These are phyloP conservation scores for Paradisaea rubra DNA, from an alignment of 2,113 vertebrate species.

Conservation along the genomic window DNA sequence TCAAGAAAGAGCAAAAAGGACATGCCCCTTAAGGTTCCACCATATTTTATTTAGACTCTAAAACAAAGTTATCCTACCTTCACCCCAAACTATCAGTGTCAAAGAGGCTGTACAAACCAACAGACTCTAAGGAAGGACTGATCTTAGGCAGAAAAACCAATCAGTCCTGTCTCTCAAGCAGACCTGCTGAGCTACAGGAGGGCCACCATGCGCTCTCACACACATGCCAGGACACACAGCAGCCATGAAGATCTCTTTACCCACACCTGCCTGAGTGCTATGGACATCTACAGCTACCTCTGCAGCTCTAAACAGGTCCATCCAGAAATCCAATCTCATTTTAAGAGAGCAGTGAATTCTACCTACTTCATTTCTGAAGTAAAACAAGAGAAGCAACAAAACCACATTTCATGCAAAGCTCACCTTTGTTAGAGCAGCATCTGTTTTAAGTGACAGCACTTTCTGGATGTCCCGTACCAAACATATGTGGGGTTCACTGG, in stretches of 20 bases:
- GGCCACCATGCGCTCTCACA: background rate
- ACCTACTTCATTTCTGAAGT: background rate
- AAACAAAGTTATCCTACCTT: background rate
- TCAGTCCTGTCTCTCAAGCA: background rate
- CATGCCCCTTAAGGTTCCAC: background rate
- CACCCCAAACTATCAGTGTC: background rate
- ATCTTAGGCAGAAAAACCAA: background rate
- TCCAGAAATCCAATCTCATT: background rate
- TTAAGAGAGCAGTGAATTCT: background rate
- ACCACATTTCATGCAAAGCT: background rate
- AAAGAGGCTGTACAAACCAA: background rate
- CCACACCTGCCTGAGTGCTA: background rate
- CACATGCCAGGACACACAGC: background rate
- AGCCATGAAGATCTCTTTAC: background rate
- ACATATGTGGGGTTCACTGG: slow-evolving; percentile 84
- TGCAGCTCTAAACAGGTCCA: background rate
- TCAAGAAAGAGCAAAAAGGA: background rate
- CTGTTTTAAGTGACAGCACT: slow-evolving; percentile 80
- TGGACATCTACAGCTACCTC: background rate
- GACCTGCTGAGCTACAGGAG: background rate
- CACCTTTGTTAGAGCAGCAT: slow-evolving; percentile 88
- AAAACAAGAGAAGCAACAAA: background rate
- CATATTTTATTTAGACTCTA: background rate
- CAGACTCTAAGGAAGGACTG: background rate
- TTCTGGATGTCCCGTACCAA: slow-evolving; percentile 86